Evolutionary conservation across 2,113 vertebrate species (phyloP), one percentile per base, ranked within the genome.

Genomic region (Amphiprion percula): DNA sequence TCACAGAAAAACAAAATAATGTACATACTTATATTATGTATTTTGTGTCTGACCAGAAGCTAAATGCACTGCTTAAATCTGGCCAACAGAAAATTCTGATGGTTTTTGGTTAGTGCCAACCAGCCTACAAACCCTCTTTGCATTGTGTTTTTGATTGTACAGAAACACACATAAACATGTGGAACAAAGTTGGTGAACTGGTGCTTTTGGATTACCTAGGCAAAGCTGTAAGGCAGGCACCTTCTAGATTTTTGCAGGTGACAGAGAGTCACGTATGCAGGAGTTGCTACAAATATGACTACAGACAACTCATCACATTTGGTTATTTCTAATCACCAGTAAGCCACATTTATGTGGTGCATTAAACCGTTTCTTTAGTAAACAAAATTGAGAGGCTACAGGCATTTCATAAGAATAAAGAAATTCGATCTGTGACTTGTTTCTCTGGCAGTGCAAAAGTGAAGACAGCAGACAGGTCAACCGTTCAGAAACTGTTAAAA

Each of bases 281-380:
- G 39, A 65, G 62, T 69, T 88, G 90, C 85, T 90, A 91, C 87
- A 84, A 83, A 71, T 78, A 76, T 49, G 41, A 80, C 65, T 50
- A 83, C 46, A 78, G 19, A 10, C 37, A 46, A 78, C 28, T 68
- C 23, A 47, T 71, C 19, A 19, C 23, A 68, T 39, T 33, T 8
- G 53, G 28, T 9, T 66, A 54, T 58, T 69, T 52, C 24, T 10
- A 80, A 55, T 58, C 55, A 6, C 64, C 65, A 67, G 17, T 58
- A 63, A 59, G 33, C 56, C 30, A 60, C 56, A 52, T 56, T 67
- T 10, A 67, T 46, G 33, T 60, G 50, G 49, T 74, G 65, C 67
- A 80, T 80, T 67, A 14, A 68, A 56, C 16, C 66, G 47, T 44
- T 68, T 74, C 49, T 16, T 54, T 50, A 28, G 52, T 75, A 70